Conservation (phyloP, 1,140 invertebrate species). For the Tribolium castaneum region DNA sequence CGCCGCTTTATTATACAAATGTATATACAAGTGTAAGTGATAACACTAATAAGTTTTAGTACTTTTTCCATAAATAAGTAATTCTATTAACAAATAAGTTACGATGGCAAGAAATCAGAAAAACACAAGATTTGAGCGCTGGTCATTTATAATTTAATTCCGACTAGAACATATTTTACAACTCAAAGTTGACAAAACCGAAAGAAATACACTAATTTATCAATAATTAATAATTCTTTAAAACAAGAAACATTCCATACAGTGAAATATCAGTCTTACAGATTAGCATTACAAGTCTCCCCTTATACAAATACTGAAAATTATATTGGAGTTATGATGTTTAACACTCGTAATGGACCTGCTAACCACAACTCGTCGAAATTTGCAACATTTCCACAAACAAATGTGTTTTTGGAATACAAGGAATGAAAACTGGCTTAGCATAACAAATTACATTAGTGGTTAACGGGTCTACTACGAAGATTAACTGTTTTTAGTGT, state of each 20-base stretch:
- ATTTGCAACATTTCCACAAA: no score
- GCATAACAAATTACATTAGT: no score
- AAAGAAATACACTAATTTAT: no score
- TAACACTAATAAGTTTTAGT: not conserved
- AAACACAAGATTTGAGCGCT: no score
- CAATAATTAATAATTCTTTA: not conserved
- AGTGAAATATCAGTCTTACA: constrained; percentile 27
- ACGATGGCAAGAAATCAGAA: not conserved
- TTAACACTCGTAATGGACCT: no score
- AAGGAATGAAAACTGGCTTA: no score
- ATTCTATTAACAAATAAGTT: not conserved
- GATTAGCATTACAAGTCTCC: not conserved
- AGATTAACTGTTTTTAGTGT: no score
- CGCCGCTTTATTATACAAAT: not conserved
- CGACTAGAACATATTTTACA: not conserved
- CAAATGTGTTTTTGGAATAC: no score
- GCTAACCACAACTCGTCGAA: no score
- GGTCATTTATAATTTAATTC: not conserved
- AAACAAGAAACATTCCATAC: not conserved
- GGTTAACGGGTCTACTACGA: no score
- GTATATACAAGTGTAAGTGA: not conserved
- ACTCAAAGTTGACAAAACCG: not conserved
- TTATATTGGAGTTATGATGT: not conserved
- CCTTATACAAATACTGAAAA: not conserved
- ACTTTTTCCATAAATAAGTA: not conserved